These are phyloP conservation scores for Vollenhovia emeryi DNA, from an alignment of 1,140 invertebrate genomes.

Conservation along the genomic window DNA sequence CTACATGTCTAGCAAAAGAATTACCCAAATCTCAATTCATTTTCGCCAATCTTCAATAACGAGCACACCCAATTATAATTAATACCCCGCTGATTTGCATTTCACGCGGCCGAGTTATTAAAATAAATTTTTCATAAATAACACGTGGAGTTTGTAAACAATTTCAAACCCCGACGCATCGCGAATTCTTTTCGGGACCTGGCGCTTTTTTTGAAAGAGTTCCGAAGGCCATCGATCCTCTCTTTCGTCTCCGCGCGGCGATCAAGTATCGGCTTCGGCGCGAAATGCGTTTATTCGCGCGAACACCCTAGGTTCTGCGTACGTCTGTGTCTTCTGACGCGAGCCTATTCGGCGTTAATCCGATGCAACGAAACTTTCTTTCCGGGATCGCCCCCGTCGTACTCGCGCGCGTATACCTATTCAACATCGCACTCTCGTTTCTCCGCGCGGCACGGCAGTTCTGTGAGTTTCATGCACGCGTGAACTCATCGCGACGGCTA, in stretches of 20 bases:
- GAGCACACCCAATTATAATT: background rate
- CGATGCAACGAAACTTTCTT: conserved; percentile 81
- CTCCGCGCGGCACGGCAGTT: conserved; percentile 6
- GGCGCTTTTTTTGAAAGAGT: background rate
- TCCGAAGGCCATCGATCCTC: background rate
- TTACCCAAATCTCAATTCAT: background rate
- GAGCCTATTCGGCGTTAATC: conserved; percentile 70
- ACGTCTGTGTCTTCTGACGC: background rate
- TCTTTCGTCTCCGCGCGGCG: background rate
- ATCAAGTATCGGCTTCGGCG: background rate
- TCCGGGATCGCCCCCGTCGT: conserved; percentile 78
- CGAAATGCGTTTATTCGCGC: background rate
- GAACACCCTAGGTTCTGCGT: background rate
- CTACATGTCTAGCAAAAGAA: background rate
- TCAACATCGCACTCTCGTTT: conserved; percentile 61
- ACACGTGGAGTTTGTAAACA: background rate
- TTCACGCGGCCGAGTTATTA: background rate
- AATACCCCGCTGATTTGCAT: background rate
- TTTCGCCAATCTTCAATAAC: background rate
- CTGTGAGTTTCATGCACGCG: conserved; percentile 72
- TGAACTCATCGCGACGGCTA: conserved; percentile 75
- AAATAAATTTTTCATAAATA: background rate
- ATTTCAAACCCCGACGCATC: background rate
- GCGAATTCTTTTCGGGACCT: background rate
- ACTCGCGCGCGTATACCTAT: conserved; percentile 64